phyloP scores from a whole-genome alignment of 2,888 invertebrate species.

The Eupithecia centaureata region DNA sequence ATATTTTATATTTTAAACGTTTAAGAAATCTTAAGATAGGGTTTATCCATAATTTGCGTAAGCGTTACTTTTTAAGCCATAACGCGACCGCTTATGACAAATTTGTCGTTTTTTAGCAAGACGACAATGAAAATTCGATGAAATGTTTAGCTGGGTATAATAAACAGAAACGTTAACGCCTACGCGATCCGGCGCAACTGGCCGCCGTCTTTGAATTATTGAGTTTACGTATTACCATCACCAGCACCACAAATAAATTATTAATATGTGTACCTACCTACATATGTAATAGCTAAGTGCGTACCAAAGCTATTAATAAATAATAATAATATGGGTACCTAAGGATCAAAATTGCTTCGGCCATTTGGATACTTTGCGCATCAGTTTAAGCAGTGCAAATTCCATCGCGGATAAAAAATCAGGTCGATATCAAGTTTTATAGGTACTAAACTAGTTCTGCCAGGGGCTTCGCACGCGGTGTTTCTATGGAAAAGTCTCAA shows the following conservation, averaged over 20 bases:
- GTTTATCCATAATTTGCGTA: neutral
- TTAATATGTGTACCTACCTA: neutral
- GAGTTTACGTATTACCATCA: neutral
- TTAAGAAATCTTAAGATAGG: neutral
- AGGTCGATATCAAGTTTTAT: too few species aligned
- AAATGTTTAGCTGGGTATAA: slow-evolving; percentile 31
- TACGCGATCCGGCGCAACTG: slow-evolving; percentile 30
- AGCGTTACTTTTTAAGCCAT: neutral
- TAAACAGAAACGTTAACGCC: slow-evolving; percentile 30
- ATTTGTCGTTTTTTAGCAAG: neutral
- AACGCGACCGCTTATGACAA: slow-evolving; percentile 19
- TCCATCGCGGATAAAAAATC: too few species aligned
- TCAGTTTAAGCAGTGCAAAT: too few species aligned
- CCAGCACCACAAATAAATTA: neutral
- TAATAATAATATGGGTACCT: too few species aligned
- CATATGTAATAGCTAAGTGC: neutral
- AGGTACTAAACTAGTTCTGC: too few species aligned
- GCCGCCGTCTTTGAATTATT: slow-evolving; percentile 11
- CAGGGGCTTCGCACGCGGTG: too few species aligned
- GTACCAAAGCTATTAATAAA: neutral
- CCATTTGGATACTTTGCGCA: too few species aligned
- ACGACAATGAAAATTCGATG: slow-evolving; percentile 22
- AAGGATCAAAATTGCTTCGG: too few species aligned
- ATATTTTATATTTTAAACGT: too few species aligned
- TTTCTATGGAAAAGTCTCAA: too few species aligned